A percentile compares a stretch with the other conserved stretches of the same genome.
Evolutionary conservation across 2,113 vertebrate genomes (phyloP).

Genomic region (Chaenogobius annularis): DNA sequence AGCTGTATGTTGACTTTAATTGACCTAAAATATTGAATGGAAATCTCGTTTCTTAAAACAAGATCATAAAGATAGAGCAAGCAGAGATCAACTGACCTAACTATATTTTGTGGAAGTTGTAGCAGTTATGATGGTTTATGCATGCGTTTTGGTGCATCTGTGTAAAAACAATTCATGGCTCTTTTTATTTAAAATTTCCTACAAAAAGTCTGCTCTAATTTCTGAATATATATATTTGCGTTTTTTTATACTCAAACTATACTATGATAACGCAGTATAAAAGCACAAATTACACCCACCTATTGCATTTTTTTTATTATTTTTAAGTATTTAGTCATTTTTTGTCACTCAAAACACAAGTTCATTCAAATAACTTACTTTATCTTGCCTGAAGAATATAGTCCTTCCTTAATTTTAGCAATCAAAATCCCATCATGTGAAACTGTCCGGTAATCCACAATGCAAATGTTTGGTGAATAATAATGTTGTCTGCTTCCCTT

Average conservation of each 20-base stretch:
- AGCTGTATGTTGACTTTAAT: background rate
- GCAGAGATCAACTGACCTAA: no score
- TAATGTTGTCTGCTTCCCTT: background rate
- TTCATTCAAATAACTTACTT: background rate
- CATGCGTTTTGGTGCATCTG: background rate
- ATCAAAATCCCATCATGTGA: constrained; percentile 9
- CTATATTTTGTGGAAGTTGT: no score
- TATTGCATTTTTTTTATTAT: no score
- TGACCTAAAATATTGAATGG: background rate
- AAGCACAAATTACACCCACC: background rate
- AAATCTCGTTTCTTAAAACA: background rate
- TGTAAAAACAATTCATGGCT: background rate
- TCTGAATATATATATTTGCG: background rate
- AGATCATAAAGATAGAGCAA: background rate
- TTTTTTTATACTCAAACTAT: background rate
- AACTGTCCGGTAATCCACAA: constrained; percentile 19
- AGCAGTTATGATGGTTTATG: no score
- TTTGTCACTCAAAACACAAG: background rate
- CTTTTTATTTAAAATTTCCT: background rate
- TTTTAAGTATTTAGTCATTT: no score
- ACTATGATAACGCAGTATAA: background rate
- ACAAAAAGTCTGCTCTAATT: background rate
- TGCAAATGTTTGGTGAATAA: constrained; percentile 2
- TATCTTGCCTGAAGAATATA: constrained; percentile 45
- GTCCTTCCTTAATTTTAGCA: constrained; percentile 9